Evolutionary conservation across 2,888 invertebrate species (phyloP), one percentile per base, ranked within the genome.

Genomic region (Hydriomena furcata): DNA sequence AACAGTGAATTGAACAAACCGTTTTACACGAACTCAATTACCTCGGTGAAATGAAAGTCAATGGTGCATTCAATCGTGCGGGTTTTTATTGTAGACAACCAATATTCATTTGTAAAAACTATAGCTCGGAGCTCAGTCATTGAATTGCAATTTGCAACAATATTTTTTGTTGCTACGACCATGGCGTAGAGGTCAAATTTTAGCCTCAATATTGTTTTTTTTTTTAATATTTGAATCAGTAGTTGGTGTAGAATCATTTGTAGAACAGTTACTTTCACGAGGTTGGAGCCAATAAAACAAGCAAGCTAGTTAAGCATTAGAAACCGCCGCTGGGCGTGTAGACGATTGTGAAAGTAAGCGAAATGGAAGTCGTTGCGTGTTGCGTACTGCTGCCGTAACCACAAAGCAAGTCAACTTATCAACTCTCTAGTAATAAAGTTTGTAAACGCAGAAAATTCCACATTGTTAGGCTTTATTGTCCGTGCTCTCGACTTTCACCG

Each of bases 321-420:
- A 79, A 81, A 80, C 67, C 47, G 61, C 46, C 58, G 58, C 70
- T 65, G 65, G 66, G 68, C 66, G 68, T 47, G 53, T 51, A 47
- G 48, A 62, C 76, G 77, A 71, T 80, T 80, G 87, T 83, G 88
- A 88, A 88, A 88, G 87, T 85, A 74, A 82, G 79, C 74, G 76
- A 78, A 76, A 70, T 68, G 71, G 69, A 65, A 73, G 68, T 60
- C 73, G 79, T 75, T 77, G 81, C 34, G 38, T 40, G 35, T 47
- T 51, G 46, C 42, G 79, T 78, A 73, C 47, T 28, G 45, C 43
- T 58, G 55, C 24, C 31, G 55, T 58, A 58, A 60, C 54, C 52
- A 45, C 42, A 47, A 43, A 48, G 27, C 42, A 31, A 31, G 41
- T 12, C 13, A 30, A 45, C 38, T 46, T 37, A 37, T 23, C 2